Evolutionary conservation across 2,888 invertebrate species (phyloP), one percentile per base, ranked within the genome.

Genomic region (Diarsia rubi): DNA sequence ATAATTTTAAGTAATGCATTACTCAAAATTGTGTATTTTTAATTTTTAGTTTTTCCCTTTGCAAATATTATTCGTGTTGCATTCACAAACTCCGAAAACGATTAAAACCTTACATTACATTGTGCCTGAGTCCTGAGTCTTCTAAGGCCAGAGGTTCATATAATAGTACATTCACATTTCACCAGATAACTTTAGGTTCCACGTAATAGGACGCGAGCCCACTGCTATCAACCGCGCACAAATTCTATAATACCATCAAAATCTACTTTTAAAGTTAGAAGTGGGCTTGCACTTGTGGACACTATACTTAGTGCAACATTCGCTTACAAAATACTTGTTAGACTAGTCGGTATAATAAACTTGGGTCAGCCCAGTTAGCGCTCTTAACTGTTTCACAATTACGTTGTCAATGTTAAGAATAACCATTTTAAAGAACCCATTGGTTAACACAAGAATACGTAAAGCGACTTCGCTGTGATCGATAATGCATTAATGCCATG

Each of bases 371-470:
- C 62, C 52, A 73, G 71, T 86, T 86, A 82, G 73, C 80, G 73
- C 81, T 80, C 67, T 66, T 52, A 65, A 85, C 78, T 24, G 66
- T 87, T 85, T 77, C 87, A 49, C 69, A 86, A 86, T 77, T 16
- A 45, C 24, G 37, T 82, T 45, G 59, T 44, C 44, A 54, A 64
- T 47, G 44, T 64, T 42, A 59, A 2, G 6, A 8, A 24, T 37
- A 45, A 42, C n/a, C 42, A 68, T 31, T 52, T 69, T 27, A 21
- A 54, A 27, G 44, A 14, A 66, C 14, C 42, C 12, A 16, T 44
- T 76, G 42, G 54, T 65, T 52, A 62, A 47, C 73, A 62, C 16
- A 24, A 49, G 3, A 45, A 14, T 31, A 54, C 19, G 9, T 31
- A 42, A 12, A 54, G 66, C 0, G 21, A 21, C 37, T 14, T 11